These are phyloP conservation scores for Papilio glaucus DNA, from an alignment of 1,140 invertebrate genomes.

Conservation along the genomic window DNA sequence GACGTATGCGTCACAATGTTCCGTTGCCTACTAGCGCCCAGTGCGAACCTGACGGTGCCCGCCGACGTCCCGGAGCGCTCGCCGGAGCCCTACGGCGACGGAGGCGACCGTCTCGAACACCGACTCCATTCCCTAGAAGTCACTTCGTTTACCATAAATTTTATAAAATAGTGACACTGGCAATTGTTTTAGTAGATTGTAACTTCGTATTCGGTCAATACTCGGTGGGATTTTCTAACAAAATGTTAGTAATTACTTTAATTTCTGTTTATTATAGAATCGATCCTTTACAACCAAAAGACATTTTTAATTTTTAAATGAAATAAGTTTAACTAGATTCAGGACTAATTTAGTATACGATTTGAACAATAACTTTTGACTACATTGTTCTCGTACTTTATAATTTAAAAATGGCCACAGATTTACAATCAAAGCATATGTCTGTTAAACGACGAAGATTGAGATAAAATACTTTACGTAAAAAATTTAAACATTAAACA, in stretches of 20 bases:
- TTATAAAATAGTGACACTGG: slow-evolving; percentile 40
- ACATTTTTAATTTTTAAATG: no score
- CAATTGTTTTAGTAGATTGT: slow-evolving; percentile 28
- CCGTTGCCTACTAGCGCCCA: slow-evolving; percentile 59
- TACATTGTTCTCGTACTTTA: no score
- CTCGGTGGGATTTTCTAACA: not conserved
- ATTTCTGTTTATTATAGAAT: no score
- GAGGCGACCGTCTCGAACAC: slow-evolving; percentile 53
- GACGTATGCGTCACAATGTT: slow-evolving; percentile 39
- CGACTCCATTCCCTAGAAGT: slow-evolving; percentile 48
- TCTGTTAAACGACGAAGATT: no score
- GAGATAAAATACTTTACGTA: no score
- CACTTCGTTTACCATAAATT: slow-evolving; percentile 58
- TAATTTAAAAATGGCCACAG: no score
- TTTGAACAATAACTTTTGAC: no score
- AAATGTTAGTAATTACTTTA: not conserved
- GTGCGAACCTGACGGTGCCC: slow-evolving; percentile 40
- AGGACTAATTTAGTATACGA: no score
- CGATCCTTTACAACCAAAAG: no score
- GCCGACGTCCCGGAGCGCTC: slow-evolving; percentile 67
- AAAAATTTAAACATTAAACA: no score
- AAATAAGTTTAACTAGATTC: no score
- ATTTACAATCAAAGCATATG: no score
- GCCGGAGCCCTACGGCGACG: slow-evolving; percentile 66
- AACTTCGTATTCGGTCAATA: slow-evolving; percentile 21